Conservation (phyloP, 2,797 vertebrate genomes). For the Fringilla coelebs region DNA sequence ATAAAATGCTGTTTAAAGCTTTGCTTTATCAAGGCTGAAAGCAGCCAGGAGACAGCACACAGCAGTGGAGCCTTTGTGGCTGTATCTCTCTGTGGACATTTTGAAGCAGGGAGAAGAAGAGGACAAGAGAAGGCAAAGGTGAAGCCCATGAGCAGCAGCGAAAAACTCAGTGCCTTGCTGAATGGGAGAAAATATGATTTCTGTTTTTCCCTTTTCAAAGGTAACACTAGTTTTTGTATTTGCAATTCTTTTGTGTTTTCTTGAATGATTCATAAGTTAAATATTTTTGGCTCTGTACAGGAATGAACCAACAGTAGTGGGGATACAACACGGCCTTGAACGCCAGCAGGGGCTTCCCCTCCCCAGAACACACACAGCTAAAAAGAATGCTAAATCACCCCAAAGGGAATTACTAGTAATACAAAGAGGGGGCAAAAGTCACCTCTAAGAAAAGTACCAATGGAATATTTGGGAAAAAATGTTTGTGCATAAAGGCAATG, state of each 20-base stretch:
- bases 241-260: not conserved
- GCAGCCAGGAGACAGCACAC: not conserved
- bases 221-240: not conserved
- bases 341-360: not conserved
- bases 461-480: not conserved
- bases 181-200: not conserved
- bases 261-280: not conserved
- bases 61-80: not conserved
- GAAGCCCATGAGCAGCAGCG: not conserved
- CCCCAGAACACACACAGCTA: not conserved
- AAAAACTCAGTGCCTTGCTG: not conserved
- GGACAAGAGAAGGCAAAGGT: not conserved
- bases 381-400: not conserved
- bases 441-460: not conserved
- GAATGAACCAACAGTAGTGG: not conserved
- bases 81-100: rapidly evolving
- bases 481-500: rapidly evolving
- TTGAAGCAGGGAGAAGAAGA: not conserved
- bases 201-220: not conserved
- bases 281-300: not conserved
- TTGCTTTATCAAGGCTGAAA: not conserved
- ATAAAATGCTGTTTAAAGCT: not conserved
- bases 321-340: not conserved
- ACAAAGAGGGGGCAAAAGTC: not conserved
- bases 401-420: not conserved